Percentiles rank a stretch among this genome's conserved stretches.
Evolutionary conservation across 2,797 vertebrate genomes (phyloP).

Genomic region (Cirrhinus mrigala): DNA sequence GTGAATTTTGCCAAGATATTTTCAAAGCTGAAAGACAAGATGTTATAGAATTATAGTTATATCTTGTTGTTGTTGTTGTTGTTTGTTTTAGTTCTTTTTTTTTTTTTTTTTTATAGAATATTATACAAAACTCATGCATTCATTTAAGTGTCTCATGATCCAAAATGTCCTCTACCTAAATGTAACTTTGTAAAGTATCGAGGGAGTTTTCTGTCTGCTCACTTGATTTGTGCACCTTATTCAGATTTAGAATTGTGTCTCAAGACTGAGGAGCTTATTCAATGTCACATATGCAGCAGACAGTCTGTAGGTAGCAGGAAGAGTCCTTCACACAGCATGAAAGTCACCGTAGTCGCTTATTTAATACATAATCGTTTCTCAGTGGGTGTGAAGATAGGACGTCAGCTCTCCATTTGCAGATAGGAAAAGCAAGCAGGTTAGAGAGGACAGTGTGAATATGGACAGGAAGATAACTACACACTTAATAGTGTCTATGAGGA

Average conservation of each 20-base stretch:
- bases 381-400: constrained; percentile 69
- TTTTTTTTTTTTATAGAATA: neutral
- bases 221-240: constrained; percentile 59
- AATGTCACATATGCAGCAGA: constrained; percentile 73
- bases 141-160: constrained; percentile 31
- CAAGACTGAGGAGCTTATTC: constrained; percentile 72
- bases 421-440: constrained; percentile 71
- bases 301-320: constrained; percentile 66
- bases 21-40: no score
- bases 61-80: no score
- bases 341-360: constrained; percentile 70
- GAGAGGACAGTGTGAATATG: constrained; percentile 80
- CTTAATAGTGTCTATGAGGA: constrained; percentile 69
- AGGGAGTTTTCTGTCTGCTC: constrained; percentile 63
- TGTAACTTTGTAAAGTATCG: constrained; percentile 68
- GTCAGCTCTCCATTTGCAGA: constrained; percentile 80
- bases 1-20: no score
- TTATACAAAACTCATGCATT: neutral
- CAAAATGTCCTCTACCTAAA: constrained; percentile 71
- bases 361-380: constrained; percentile 73
- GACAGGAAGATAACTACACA: constrained; percentile 76
- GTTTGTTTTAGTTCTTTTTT: no score
- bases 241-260: constrained; percentile 78
- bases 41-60: no score
- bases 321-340: constrained; percentile 71